These are phyloP conservation scores for Arvicanthis niloticus DNA, from an alignment of 2,113 vertebrate species.

Conservation along the genomic window DNA sequence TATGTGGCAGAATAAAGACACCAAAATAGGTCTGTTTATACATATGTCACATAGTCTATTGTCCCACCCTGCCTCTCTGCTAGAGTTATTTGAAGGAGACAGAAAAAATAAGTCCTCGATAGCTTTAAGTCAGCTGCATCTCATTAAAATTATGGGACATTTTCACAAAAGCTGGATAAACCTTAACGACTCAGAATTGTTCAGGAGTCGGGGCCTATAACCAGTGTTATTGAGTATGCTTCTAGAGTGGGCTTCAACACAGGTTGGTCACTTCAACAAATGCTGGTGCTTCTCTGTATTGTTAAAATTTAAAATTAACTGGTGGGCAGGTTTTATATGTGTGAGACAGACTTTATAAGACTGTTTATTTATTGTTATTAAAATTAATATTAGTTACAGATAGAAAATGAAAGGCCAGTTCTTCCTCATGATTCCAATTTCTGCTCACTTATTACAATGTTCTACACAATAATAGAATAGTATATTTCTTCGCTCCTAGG, in stretches of 20 bases:
- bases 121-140: not conserved
- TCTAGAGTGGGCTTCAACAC: not conserved
- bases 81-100: not conserved
- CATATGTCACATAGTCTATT: accelerated
- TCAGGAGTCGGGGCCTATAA: not conserved
- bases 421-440: constrained; percentile 16
- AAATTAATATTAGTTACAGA: constrained; percentile 52
- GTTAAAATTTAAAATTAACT: not conserved
- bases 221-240: not conserved
- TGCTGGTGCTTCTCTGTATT: not conserved
- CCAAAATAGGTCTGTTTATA: not conserved
- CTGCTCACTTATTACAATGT: not conserved
- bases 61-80: not conserved
- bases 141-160: not conserved
- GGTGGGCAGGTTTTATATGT: not conserved
- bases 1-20: not conserved
- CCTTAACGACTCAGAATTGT: not conserved
- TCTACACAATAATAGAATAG: not conserved
- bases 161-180: not conserved
- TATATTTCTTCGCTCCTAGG: not conserved
- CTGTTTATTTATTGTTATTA: constrained; percentile 27
- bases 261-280: not conserved
- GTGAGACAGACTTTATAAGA: not conserved
- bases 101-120: not conserved
- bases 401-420: not conserved